A percentile compares a stretch with the other conserved stretches of the same genome.
These are phyloP conservation scores for Leptogaster cylindrica DNA, from an alignment of 2,888 invertebrate genomes.

Conservation along the genomic window DNA sequence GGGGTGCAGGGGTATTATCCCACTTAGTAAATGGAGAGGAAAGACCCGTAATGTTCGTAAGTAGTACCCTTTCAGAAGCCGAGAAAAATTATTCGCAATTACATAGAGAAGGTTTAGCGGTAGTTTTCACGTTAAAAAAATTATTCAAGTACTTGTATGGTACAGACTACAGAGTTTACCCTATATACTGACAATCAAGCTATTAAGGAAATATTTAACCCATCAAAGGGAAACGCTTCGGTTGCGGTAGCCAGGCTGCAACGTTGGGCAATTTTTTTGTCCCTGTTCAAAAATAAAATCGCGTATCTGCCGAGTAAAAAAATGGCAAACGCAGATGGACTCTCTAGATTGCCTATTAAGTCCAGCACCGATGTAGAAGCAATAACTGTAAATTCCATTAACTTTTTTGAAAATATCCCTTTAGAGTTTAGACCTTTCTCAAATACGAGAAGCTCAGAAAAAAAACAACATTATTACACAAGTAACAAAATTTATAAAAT, in stretches of 20 bases:
- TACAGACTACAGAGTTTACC: neutral
- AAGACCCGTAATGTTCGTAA: slow-evolving; percentile 37
- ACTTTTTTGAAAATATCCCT: slow-evolving; percentile 53
- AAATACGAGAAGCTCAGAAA: too few species aligned
- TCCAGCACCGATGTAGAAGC: neutral
- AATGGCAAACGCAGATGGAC: neutral
- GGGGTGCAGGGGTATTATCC: slow-evolving; percentile 26
- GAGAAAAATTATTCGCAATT: slow-evolving; percentile 40
- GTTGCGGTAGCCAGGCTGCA: neutral
- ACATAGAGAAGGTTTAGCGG: slow-evolving; percentile 34
- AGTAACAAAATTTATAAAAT: slow-evolving; percentile 42
- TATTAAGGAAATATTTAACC: slow-evolving; percentile 24
- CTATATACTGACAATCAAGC: slow-evolving; percentile 19
- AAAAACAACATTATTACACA: too few species aligned
- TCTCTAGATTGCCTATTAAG: slow-evolving; percentile 5
- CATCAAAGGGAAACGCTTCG: neutral
- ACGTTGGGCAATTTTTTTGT: neutral
- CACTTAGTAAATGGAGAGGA: slow-evolving; percentile 42
- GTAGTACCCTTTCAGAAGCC: slow-evolving; percentile 32
- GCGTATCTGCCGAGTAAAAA: neutral
- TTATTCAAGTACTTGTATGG: slow-evolving; percentile 35
- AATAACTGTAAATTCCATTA: neutral
- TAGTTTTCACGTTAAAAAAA: slow-evolving; percentile 34
- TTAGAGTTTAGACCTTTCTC: slow-evolving; percentile 41
- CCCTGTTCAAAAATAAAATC: slow-evolving; percentile 3